Conservation (phyloP, 2,113 vertebrate species). For the Empidonax alnorum region DNA sequence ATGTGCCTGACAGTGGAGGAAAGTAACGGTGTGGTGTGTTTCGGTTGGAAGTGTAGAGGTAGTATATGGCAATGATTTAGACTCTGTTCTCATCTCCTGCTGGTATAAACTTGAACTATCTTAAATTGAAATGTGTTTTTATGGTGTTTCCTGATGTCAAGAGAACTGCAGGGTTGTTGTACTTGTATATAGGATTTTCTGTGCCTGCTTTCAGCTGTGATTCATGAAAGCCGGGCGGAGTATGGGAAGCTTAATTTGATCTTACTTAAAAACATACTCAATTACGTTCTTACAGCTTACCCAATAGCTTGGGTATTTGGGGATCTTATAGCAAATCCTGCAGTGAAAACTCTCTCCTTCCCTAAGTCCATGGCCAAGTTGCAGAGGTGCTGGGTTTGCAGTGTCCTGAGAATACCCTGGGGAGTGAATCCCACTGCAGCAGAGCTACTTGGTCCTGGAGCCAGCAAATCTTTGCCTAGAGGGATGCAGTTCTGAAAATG, state of each 20-base stretch:
- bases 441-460: neutral
- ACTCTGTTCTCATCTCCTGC: neutral
- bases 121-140: neutral
- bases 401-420: rapidly evolving
- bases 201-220: neutral
- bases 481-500: neutral
- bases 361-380: neutral
- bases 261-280: neutral
- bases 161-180: neutral
- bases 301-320: neutral
- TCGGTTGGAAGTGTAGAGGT: neutral
- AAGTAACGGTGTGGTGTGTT: neutral
- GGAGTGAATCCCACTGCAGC: neutral
- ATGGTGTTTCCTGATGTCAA: neutral
- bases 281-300: neutral
- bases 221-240: neutral
- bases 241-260: neutral
- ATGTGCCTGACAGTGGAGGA: neutral
- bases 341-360: neutral
- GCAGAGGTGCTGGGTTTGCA: neutral
- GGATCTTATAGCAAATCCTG: neutral
- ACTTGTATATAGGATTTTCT: neutral
- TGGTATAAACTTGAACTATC: neutral
- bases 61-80: neutral
- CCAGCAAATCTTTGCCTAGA: neutral